Conservation (phyloP, 2,888 invertebrate species). For the Bellardia pandia region DNA sequence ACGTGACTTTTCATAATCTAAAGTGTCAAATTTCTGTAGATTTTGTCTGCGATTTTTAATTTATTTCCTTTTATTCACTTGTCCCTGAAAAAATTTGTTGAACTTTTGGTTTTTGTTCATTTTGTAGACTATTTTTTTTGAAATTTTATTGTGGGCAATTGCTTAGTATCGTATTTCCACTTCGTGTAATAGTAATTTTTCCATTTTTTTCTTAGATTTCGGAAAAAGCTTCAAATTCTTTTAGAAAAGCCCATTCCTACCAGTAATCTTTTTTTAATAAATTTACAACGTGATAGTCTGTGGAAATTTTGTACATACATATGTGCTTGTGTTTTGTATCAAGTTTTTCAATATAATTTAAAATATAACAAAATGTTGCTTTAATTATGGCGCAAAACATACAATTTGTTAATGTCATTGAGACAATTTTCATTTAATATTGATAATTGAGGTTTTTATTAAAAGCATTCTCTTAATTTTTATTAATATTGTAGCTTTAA, state of each 20-base stretch:
- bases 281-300: neutral
- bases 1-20: slow-evolving; percentile 14
- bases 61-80: neutral
- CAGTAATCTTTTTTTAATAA: neutral
- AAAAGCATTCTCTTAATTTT: too few relatives aligned
- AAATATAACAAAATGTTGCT: too few relatives aligned
- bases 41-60: neutral
- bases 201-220: neutral
- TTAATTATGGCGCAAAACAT: too few relatives aligned
- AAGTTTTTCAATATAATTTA: too few relatives aligned
- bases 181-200: neutral
- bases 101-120: neutral
- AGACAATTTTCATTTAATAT: too few relatives aligned
- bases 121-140: neutral
- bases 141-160: neutral
- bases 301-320: neutral
- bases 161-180: neutral
- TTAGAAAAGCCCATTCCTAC: neutral
- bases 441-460: too few relatives aligned
- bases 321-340: neutral
- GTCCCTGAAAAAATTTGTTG: slow-evolving; percentile 23
- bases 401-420: too few relatives aligned
- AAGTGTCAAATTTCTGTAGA: slow-evolving; percentile 19
- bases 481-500: too few relatives aligned
- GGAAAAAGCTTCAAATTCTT: neutral